phyloP scores from a whole-genome alignment of 2,797 vertebrate genomes.

The Sebastes itinus region DNA sequence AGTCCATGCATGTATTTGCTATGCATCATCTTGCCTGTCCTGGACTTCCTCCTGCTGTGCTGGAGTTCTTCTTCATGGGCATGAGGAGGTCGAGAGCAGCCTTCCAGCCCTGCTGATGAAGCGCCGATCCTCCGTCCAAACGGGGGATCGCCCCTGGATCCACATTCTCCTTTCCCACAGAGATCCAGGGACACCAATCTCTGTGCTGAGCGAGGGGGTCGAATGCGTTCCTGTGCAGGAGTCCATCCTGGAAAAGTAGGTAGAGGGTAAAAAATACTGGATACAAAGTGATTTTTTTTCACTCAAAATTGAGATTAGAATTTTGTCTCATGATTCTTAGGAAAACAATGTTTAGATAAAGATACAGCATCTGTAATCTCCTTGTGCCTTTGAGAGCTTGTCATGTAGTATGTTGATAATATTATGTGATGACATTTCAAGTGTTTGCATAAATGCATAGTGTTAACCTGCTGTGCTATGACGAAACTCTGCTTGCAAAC shows the following conservation, averaged over 20 bases:
- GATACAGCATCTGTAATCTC: not conserved
- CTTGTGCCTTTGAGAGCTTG: not conserved
- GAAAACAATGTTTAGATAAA: not conserved
- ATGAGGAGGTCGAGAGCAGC: constrained; percentile 85
- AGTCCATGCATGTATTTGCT: not conserved
- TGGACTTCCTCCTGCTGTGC: constrained; percentile 68
- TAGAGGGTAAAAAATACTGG: too few relatives aligned
- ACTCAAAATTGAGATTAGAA: too few relatives aligned
- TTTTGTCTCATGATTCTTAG: not conserved
- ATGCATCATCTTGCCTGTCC: constrained; percentile 77
- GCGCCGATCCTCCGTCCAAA: constrained; percentile 23
- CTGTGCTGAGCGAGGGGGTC: constrained; percentile 92
- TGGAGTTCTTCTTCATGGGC: constrained; percentile 79
- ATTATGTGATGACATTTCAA: not conserved
- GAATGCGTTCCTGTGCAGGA: constrained; percentile 83
- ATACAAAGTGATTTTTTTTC: too few relatives aligned
- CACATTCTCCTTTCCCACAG: constrained; percentile 65
- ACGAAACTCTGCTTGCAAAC: not conserved
- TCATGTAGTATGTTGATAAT: not conserved
- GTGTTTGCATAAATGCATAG: not conserved
- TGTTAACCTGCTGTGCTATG: not conserved
- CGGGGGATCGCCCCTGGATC: constrained; percentile 36
- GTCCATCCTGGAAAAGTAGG: constrained; percentile 77
- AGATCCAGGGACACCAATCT: constrained; percentile 97
- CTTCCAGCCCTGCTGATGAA: constrained; percentile 87